phyloP scores from a whole-genome alignment of 2,888 invertebrate genomes.

The Rhaphigaster nebulosa region DNA sequence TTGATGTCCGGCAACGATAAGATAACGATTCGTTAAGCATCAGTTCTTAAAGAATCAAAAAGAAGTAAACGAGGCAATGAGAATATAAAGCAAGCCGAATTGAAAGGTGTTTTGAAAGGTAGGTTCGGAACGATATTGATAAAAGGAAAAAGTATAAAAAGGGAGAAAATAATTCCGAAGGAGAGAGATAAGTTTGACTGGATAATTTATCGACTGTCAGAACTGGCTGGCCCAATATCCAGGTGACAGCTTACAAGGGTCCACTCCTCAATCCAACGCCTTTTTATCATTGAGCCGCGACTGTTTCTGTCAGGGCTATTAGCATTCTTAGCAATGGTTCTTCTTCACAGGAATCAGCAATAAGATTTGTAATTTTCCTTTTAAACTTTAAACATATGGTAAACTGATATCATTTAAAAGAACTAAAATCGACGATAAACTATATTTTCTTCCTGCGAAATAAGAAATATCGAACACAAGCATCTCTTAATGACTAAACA shows the following conservation, averaged over 20 bases:
- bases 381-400: too few relatives aligned
- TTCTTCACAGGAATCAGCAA: not conserved
- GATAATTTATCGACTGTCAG: slow-evolving; percentile 40
- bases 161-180: not conserved
- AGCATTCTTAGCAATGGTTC: not conserved
- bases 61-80: not conserved
- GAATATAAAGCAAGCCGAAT: not conserved
- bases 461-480: too few relatives aligned
- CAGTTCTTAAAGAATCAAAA: not conserved
- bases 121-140: not conserved
- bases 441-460: too few relatives aligned
- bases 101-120: slow-evolving; percentile 22
- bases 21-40: not conserved
- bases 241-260: slow-evolving; percentile 12
- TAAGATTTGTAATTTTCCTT: not conserved
- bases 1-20: not conserved
- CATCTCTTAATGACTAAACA: too few relatives aligned
- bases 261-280: not conserved
- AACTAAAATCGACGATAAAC: too few relatives aligned
- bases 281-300: not conserved
- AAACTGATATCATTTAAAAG: too few relatives aligned
- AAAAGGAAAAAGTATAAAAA: not conserved
- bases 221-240: not conserved
- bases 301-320: slow-evolving; percentile 17
- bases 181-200: slow-evolving; percentile 38